Evolutionary conservation across 2,797 vertebrate species (phyloP).

Genomic region (Sphenopsis melanotis): DNA sequence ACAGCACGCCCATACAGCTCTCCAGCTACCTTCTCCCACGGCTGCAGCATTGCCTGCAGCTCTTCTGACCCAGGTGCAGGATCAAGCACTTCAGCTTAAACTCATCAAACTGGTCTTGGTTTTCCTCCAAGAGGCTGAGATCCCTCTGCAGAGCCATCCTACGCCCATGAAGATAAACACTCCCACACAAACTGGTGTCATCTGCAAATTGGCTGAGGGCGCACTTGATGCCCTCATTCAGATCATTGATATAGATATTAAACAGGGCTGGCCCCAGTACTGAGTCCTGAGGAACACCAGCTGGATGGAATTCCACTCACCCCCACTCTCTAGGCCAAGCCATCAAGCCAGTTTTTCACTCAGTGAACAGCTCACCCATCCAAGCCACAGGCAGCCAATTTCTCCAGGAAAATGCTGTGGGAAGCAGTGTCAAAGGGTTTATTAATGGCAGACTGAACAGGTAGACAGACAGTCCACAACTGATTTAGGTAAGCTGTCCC

Average conservation of each 20-base stretch:
- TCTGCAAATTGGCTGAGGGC: neutral
- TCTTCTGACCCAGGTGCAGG: neutral
- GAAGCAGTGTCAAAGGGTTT: neutral
- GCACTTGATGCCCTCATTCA: neutral
- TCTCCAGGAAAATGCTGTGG: neutral
- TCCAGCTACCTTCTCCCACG: neutral
- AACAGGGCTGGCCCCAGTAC: neutral
- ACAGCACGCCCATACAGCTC: neutral
- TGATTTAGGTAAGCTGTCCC: neutral
- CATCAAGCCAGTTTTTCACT: neutral
- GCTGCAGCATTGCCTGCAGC: neutral
- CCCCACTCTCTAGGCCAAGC: neutral
- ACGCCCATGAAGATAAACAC: neutral
- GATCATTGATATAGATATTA: neutral
- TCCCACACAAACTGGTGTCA: neutral
- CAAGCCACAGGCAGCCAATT: accelerated
- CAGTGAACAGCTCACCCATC: neutral
- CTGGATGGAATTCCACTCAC: no score
- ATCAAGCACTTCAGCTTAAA: neutral
- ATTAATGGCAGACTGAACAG: neutral
- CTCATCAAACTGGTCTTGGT: neutral
- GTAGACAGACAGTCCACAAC: neutral
- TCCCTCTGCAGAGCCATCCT: neutral
- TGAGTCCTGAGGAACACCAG: neutral
- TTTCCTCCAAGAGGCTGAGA: neutral